Evolutionary conservation across 2,113 vertebrate genomes (phyloP).

Genomic region (Osmerus eperlanus): DNA sequence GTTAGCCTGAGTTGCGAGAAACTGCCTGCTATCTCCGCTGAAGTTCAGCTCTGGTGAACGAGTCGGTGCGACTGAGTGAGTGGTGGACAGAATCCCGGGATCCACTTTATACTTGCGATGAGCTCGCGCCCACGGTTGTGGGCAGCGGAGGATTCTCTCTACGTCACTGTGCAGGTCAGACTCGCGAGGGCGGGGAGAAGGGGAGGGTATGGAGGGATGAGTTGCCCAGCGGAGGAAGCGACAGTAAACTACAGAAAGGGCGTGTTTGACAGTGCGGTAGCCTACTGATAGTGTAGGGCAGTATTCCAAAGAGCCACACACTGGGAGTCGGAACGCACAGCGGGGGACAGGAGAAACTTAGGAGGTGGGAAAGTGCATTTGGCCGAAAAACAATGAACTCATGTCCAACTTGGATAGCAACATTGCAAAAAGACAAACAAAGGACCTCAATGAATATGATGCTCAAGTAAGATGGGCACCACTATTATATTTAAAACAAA

Average conservation of each 20-base stretch:
- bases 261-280: slow-evolving; percentile 1
- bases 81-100: slow-evolving; percentile 39
- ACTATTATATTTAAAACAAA: too few relatives aligned
- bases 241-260: slow-evolving; percentile 54
- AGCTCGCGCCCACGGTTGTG: slow-evolving; percentile 56
- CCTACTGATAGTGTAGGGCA: background rate
- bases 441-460: background rate
- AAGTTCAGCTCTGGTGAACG: slow-evolving; percentile 65
- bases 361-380: slow-evolving; percentile 38
- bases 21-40: slow-evolving; percentile 77
- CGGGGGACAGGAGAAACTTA: slow-evolving; percentile 24
- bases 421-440: background rate
- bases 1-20: slow-evolving; percentile 72
- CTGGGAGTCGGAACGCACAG: slow-evolving; percentile 6
- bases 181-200: slow-evolving; percentile 29
- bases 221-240: slow-evolving; percentile 53
- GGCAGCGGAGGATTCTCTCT: slow-evolving; percentile 62
- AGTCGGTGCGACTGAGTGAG: slow-evolving; percentile 59
- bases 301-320: background rate
- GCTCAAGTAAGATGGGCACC: too few relatives aligned
- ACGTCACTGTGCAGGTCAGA: slow-evolving; percentile 58
- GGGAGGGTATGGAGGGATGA: slow-evolving; percentile 25
- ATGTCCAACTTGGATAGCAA: slow-evolving; percentile 31
- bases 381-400: slow-evolving; percentile 32
- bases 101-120: slow-evolving; percentile 60